phyloP scores from a whole-genome alignment of 2,888 invertebrate species.

The Clitarchus hookeri region DNA sequence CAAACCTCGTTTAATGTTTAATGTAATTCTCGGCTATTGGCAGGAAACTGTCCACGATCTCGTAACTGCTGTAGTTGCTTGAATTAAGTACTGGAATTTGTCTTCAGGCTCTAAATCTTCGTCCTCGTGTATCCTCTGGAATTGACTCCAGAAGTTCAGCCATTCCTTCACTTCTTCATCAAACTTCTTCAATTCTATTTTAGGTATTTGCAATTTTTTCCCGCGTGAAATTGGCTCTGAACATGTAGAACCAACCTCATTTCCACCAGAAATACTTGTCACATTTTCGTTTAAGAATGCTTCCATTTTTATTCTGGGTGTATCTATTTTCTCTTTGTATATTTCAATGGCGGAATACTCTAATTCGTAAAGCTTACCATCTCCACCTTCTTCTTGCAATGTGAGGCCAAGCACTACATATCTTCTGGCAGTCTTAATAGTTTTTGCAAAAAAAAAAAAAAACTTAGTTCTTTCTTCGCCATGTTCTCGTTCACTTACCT shows the following conservation, averaged over 20 bases:
- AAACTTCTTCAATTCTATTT: constrained; percentile 22
- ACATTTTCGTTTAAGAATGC: not conserved
- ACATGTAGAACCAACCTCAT: too few relatives aligned
- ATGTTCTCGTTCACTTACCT: not conserved
- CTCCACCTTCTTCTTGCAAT: too few relatives aligned
- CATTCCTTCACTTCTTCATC: constrained; percentile 34
- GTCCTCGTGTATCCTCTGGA: constrained; percentile 43
- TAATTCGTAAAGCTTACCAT: too few relatives aligned
- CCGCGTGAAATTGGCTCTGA: too few relatives aligned
- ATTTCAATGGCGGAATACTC: not conserved
- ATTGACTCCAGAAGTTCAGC: constrained; percentile 46
- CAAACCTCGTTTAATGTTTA: constrained; percentile 40
- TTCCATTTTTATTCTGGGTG: not conserved
- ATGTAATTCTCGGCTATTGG: constrained; percentile 45
- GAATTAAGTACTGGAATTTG: constrained; percentile 46
- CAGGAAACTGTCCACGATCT: constrained; percentile 44
- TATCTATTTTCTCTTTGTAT: not conserved
- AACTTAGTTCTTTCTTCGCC: not conserved
- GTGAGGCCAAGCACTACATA: not conserved
- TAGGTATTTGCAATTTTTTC: not conserved
- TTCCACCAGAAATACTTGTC: too few relatives aligned
- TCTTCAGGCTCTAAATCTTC: too few relatives aligned
- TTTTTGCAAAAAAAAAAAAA: not conserved
- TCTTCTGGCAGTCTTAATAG: not conserved
- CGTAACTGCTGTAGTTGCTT: constrained; percentile 39